Base-by-base conservation (phyloP, 2,797 vertebrate genomes). In the Coreius guichenoti region DNA sequence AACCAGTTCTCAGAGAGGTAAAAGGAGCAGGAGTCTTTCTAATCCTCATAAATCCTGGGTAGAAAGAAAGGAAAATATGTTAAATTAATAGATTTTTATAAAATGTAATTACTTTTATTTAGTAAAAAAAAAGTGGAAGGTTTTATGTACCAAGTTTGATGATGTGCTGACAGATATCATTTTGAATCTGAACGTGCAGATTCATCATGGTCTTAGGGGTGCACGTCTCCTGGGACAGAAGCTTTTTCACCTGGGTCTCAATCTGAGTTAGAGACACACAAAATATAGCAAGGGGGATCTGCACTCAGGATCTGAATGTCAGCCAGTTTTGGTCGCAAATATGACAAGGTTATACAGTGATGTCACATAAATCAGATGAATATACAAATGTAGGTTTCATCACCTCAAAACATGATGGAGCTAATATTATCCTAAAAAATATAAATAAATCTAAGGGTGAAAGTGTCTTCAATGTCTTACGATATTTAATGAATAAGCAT, bases 191-290 rank as follows among this genome's bases (percentile, higher is more conserved):
- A 23, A 92, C 67, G 1, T 73, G 84, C 43, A 90, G 36, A 7
- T 89, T 85, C 78, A 90, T 87, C 89, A 89, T 87, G 8, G 88
- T 87, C 4, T 87, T 80, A n/a, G 87, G 82, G 19, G 88, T 79
- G 58, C 45, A 5, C n/a, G 87, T 75, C n/a, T 85, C 89, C 86
- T 90, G 87, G 36, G 88, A 88, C 23, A 90, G 43, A 47, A 92
- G 17, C 29, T 72, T 82, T 54, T 89, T 76, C 73, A 87, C 83
- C 31, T 85, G 87, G 43, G 80, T 84, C n/a, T 87, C 80, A 83
- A 92, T 90, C 91, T 92, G 85, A 68, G 16, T 56, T n/a, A 31
- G 17, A 56, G 39, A 47, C 23, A 83, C 19, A 8, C 43, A 69
- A 36, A 33, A 16, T 51, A 49, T 45, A 39, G 21, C 31, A 56